Evolutionary conservation across 2,113 vertebrate species (phyloP), one percentile per base, ranked within the genome.

Genomic region (Benitochromis conjunctus): DNA sequence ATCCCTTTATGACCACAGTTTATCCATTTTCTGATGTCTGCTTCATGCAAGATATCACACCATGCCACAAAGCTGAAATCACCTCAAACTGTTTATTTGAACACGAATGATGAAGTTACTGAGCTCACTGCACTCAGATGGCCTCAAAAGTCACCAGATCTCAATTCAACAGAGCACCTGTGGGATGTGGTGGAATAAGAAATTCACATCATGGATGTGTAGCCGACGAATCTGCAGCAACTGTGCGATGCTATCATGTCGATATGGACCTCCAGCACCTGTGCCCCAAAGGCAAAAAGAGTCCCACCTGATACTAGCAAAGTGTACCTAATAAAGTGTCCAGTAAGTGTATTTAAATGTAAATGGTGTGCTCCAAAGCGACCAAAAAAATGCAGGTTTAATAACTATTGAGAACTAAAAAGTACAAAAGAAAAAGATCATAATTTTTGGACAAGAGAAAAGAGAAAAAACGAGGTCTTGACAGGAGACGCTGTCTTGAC

Each of bases 401-500:
- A 8, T 53, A 46, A 46, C 26, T 71, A 46, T 18, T 46, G 66
- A 46, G 14, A 46, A 71, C 66, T 46, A 26, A 46, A 46, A 71
- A 46, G 66, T 24, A 46, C 26, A 76, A 53, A 76, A 51, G 4
- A 76, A 31, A n/a, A 2, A 21, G 43, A 21, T 3, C 11, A n/a
- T 38, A 31, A 81, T 87, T 14, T 71, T 57, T 76, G 46, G 69
- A 80, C 74, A 64, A 38, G 6, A 66, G 62, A 66, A 66, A 38
- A 38, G 60, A 66, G 60, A 66, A 66, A 83, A 91, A 88, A 26
- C 26, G 64, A 86, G 62, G 29, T 76, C 43, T 19, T 26, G 5
- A 58, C 66, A 85, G 46, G 69, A 54, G 79, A 80, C 24, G 77
- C 83, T 77, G 79, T 90, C 80, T 38, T 89, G 89, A 94, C 86